Percentiles rank a stretch among this genome's conserved stretches.
Conservation (phyloP, 2,797 vertebrate species). For the Rhyacichthys aspro region DNA sequence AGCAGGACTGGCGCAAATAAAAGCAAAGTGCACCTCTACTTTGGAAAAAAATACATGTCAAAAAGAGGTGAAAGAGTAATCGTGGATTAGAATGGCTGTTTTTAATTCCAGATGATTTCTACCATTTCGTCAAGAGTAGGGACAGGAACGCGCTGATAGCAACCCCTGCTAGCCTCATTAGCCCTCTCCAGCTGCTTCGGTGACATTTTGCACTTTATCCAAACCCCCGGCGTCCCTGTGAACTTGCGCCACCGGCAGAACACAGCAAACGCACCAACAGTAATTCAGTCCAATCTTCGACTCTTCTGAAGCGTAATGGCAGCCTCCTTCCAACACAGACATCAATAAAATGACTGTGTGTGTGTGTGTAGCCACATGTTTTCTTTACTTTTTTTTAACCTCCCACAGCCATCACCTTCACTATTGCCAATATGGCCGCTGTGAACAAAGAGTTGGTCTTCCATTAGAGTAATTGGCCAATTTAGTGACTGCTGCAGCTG, state of each 20-base stretch:
- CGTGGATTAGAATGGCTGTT: background rate
- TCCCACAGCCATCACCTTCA: constrained; percentile 33
- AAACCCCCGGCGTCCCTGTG: constrained; percentile 25
- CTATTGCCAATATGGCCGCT: constrained; percentile 33
- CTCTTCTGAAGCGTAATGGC: constrained; percentile 58
- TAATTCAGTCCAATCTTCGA: constrained; percentile 63
- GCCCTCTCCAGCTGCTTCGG: constrained; percentile 68
- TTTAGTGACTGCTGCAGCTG: constrained; percentile 56
- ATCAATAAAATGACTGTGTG: constrained; percentile 42
- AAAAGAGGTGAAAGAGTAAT: constrained; percentile 17
- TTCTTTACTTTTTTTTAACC: constrained; percentile 41
- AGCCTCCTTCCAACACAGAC: constrained; percentile 48
- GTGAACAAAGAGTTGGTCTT: constrained; percentile 64
- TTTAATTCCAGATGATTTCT: constrained; percentile 63
- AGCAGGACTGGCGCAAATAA: constrained; percentile 24
- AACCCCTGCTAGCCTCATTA: constrained; percentile 66
- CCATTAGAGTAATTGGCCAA: constrained; percentile 74
- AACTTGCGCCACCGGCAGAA: constrained; percentile 12
- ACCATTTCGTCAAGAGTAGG: constrained; percentile 29
- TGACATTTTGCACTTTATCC: constrained; percentile 69
- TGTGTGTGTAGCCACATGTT: constrained; percentile 29
- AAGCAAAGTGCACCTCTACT: constrained; percentile 11
- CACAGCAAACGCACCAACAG: constrained; percentile 39
- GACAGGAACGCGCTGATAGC: constrained; percentile 44
- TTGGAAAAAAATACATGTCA: constrained; percentile 9